Evolutionary conservation across 2,113 vertebrate genomes (phyloP).

Genomic region (Artemisiospiza belli): DNA sequence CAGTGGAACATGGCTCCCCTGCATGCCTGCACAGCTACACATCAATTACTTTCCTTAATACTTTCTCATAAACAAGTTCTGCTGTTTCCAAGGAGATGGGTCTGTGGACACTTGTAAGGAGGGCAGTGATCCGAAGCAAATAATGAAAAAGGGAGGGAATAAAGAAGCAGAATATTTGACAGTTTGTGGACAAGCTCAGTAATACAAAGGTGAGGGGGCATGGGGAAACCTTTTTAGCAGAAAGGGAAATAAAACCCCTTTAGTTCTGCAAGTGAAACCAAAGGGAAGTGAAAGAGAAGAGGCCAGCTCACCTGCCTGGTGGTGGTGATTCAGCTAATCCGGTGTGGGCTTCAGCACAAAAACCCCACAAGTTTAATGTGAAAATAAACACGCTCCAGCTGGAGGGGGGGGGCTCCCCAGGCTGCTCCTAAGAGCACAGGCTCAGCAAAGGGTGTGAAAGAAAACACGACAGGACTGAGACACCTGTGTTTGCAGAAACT

Average conservation of each 20-base stretch:
- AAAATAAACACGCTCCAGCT: not conserved
- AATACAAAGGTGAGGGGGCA: not conserved
- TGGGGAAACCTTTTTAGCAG: not conserved
- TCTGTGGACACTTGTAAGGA: not conserved
- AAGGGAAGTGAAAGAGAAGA: not conserved
- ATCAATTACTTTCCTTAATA: not conserved
- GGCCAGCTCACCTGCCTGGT: not conserved
- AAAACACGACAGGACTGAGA: rapidly evolving
- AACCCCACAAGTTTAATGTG: not conserved
- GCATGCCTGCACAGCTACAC: not conserved
- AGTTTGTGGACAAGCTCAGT: not conserved
- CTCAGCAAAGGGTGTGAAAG: not conserved
- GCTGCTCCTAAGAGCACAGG: not conserved
- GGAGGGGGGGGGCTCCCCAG: not conserved
- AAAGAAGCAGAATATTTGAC: not conserved
- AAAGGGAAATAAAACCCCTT: not conserved
- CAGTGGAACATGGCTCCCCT: not conserved
- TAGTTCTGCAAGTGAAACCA: not conserved
- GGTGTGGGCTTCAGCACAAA: not conserved
- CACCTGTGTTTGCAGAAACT: not conserved
- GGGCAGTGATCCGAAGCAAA: not conserved
- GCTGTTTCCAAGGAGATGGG: slow-evolving; percentile 34
- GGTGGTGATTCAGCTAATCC: not conserved
- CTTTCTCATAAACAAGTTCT: slow-evolving; percentile 24
- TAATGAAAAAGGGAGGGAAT: not conserved